These are phyloP conservation scores for Pachyseris speciosa DNA, from an alignment of 64 coral and sea anemone species.

Conservation along the genomic window DNA sequence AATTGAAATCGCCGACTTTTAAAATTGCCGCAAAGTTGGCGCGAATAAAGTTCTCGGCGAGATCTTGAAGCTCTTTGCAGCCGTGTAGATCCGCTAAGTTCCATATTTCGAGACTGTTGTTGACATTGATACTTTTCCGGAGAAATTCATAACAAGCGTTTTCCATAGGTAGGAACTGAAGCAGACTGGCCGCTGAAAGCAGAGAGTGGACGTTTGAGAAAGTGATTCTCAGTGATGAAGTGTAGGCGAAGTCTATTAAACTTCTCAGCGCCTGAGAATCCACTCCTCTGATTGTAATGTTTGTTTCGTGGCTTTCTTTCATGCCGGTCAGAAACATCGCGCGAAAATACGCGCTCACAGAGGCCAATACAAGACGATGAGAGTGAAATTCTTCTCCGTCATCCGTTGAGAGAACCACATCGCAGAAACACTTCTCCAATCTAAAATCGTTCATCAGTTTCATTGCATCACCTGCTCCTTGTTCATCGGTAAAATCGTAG, in stretches of 20 bases:
- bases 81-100: too few relatives aligned
- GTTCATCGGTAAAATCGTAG: conserved; percentile 67
- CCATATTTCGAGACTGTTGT: too few relatives aligned
- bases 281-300: conserved; percentile 76
- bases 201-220: conserved; percentile 77
- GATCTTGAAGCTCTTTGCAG: too few relatives aligned
- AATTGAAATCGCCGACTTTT: too few relatives aligned
- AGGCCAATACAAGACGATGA: conserved; percentile 86
- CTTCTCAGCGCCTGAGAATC: conserved; percentile 60
- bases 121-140: conserved; percentile 83
- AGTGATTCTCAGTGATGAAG: conserved; percentile 64
- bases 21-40: too few relatives aligned
- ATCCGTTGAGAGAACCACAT: conserved; percentile 85
- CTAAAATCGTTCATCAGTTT: conserved; percentile 89
- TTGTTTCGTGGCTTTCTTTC: conserved; percentile 88
- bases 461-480: conserved; percentile 38
- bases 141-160: conserved; percentile 94
- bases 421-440: conserved; percentile 82
- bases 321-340: conserved; percentile 99
- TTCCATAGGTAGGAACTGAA: conserved; percentile 90
- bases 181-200: conserved; percentile 81
- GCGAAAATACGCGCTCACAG: conserved; percentile 89
- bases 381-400: conserved; percentile 76
- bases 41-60: too few relatives aligned
- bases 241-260: conserved; percentile 88